A percentile compares a stretch with the other conserved stretches of the same genome.
Evolutionary conservation across 2,113 vertebrate species (phyloP).

Genomic region (Oreocharis arfaki): DNA sequence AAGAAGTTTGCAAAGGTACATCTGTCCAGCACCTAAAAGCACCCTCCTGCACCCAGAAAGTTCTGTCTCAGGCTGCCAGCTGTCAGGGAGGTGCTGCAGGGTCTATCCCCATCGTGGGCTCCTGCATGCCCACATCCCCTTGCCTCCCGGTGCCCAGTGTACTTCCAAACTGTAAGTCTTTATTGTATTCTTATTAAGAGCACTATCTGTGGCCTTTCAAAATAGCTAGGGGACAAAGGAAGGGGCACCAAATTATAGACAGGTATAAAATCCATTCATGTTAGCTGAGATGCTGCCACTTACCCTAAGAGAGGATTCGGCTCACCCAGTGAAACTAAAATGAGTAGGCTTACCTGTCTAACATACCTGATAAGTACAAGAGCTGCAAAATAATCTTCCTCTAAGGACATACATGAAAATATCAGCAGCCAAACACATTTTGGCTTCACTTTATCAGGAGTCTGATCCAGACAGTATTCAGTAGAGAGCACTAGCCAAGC

Average conservation of each 20-base stretch:
- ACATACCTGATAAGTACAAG: background rate
- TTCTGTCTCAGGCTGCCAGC: background rate
- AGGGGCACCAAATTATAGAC: background rate
- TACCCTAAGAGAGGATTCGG: background rate
- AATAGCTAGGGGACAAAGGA: background rate
- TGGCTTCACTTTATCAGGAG: background rate
- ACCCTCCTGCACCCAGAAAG: background rate
- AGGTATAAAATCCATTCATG: background rate
- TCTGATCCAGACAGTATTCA: background rate
- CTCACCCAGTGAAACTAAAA: background rate
- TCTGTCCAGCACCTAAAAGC: background rate
- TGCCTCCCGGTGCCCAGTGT: background rate
- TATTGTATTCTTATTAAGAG: background rate
- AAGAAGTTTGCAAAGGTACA: background rate
- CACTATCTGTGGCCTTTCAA: background rate
- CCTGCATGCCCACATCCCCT: background rate
- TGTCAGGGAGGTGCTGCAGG: background rate
- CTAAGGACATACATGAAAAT: background rate
- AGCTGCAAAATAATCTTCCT: background rate
- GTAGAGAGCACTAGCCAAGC: background rate
- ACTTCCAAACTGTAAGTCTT: background rate
- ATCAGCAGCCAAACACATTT: background rate
- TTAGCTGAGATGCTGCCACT: background rate
- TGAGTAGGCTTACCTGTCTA: background rate
- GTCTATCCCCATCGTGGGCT: fast-evolving